These are phyloP conservation scores for Molorchus minor DNA, from an alignment of 2,888 invertebrate species.

Conservation along the genomic window DNA sequence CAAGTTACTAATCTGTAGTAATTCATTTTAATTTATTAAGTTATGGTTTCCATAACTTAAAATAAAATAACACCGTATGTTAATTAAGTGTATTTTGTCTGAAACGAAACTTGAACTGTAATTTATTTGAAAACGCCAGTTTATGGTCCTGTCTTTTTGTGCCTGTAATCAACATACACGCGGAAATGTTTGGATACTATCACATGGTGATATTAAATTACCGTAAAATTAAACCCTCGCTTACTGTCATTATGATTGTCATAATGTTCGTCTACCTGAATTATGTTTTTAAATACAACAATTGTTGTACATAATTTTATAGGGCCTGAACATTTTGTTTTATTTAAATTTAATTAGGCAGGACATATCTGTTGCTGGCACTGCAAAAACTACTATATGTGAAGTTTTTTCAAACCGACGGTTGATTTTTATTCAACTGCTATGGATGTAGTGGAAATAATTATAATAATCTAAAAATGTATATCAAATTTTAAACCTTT, in stretches of 20 bases:
- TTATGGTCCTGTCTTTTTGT: conserved; percentile 16
- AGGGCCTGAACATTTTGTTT: no score
- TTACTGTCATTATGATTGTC: conserved; percentile 15
- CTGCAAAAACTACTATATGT: no score
- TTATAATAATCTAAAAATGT: no score
- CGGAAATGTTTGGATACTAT: conserved; percentile 19
- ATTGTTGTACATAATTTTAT: no score
- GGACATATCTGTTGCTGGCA: no score
- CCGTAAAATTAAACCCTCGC: conserved; percentile 19
- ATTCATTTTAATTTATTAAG: conserved; percentile 22
- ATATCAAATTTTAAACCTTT: no score
- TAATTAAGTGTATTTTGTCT: conserved; percentile 5
- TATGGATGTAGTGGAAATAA: no score
- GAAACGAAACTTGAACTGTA: conserved; percentile 6
- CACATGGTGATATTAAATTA: conserved; percentile 15
- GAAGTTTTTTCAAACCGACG: no score
- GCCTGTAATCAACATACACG: conserved; percentile 20
- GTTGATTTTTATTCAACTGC: no score
- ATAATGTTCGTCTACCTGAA: conserved; percentile 8
- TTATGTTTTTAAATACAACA: conserved; percentile 1
- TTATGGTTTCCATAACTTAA: conserved; percentile 13
- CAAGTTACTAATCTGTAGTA: conserved; percentile 16
- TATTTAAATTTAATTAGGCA: no score
- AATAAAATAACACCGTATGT: conserved; percentile 8
- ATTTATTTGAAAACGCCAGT: conserved; percentile 12